phyloP scores from a whole-genome alignment of 1,140 invertebrate species.

The Papilio aristodemus region DNA sequence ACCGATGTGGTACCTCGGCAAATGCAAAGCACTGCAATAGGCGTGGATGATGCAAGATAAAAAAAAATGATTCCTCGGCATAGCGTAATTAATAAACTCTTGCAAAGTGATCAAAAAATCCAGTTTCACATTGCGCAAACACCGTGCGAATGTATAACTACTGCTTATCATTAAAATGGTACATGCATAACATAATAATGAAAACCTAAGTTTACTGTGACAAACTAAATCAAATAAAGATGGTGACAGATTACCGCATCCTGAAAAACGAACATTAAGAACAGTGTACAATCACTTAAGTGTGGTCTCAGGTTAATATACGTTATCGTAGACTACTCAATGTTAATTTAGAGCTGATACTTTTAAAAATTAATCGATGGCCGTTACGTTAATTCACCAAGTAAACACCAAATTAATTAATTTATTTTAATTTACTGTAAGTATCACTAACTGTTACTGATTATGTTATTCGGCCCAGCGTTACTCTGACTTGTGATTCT shows the following conservation, averaged over 20 bases:
- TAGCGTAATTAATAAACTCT: conserved; percentile 58
- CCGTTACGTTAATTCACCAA: conserved; percentile 73
- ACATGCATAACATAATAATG: conserved; percentile 47
- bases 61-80: conserved; percentile 47
- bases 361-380: conserved; percentile 62
- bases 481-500: conserved; percentile 50
- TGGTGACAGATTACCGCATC: conserved; percentile 58
- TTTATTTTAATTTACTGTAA: conserved; percentile 48
- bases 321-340: conserved; percentile 68
- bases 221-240: conserved; percentile 36
- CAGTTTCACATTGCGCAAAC: conserved; percentile 54
- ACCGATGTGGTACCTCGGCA: conserved; percentile 59
- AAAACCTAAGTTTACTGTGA: conserved; percentile 26
- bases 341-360: conserved; percentile 74
- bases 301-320: conserved; percentile 78
- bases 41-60: conserved; percentile 72
- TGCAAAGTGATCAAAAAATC: conserved; percentile 51
- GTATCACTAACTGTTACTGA: conserved; percentile 54
- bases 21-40: conserved; percentile 78
- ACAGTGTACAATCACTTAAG: conserved; percentile 45
- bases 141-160: conserved; percentile 58
- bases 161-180: conserved; percentile 47
- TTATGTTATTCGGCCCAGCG: conserved; percentile 65
- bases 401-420: conserved; percentile 62
- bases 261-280: conserved; percentile 65